Evolutionary conservation across 1,140 invertebrate genomes (phyloP).

Genomic region (Drosophila trapezifrons): DNA sequence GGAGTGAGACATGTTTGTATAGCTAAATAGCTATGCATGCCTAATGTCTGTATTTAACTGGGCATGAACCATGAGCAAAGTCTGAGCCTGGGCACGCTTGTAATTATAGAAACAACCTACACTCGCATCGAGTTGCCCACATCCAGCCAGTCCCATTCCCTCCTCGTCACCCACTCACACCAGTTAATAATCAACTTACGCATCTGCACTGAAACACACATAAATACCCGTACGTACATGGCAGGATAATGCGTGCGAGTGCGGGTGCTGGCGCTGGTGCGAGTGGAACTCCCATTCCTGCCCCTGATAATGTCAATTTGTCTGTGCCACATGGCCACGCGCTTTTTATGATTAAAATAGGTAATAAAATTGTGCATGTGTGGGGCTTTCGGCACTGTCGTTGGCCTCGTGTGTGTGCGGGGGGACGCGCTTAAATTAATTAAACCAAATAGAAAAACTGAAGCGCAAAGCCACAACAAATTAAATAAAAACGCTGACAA

Average conservation of each 20-base stretch:
- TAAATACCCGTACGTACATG: not conserved
- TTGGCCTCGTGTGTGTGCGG: conserved; percentile 15
- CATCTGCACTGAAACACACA: conserved; percentile 49
- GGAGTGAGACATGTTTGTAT: conserved; percentile 34
- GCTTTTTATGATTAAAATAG: conserved; percentile 78
- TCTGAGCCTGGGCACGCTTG: conserved; percentile 49
- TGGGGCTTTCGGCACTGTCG: conserved; percentile 35
- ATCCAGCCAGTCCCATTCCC: not conserved
- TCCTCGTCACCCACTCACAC: conserved; percentile 29
- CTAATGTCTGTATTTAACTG: conserved; percentile 80
- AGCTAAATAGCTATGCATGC: conserved; percentile 75
- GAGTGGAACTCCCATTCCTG: not conserved
- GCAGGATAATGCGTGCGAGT: conserved; percentile 22
- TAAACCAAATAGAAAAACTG: conserved; percentile 64
- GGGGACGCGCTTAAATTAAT: conserved; percentile 68
- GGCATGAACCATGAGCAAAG: conserved; percentile 58
- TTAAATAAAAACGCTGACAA: conserved; percentile 76
- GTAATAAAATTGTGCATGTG: conserved; percentile 51
- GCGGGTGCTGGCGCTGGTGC: not conserved
- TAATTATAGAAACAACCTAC: conserved; percentile 65
- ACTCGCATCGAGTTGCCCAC: conserved; percentile 5
- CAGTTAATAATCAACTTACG: conserved; percentile 77
- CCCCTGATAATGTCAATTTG: conserved; percentile 61
- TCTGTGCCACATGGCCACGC: conserved; percentile 69
- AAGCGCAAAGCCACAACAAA: conserved; percentile 57